Percentiles rank a stretch among this genome's conserved stretches.
phyloP scores from a whole-genome alignment of 2,888 invertebrate genomes.

The Tineola bisselliella region DNA sequence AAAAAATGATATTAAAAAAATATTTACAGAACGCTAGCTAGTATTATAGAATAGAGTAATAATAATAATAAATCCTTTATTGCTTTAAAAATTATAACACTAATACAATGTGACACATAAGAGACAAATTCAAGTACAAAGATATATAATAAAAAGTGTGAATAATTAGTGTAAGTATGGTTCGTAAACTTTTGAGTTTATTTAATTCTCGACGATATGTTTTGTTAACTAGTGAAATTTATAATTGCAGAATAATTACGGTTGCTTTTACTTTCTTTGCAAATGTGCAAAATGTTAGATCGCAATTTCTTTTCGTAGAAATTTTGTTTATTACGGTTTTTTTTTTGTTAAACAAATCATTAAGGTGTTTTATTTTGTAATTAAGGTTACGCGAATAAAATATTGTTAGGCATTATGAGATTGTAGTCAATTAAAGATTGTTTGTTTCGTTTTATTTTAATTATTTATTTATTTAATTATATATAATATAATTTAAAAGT shows the following conservation, averaged over 20 bases:
- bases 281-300: neutral
- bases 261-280: neutral
- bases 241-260: neutral
- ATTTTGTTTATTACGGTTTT: neutral
- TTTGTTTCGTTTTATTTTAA: too few species aligned
- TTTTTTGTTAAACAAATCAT: neutral
- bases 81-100: too few species aligned
- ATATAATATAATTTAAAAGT: too few species aligned
- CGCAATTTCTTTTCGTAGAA: neutral
- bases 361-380: neutral
- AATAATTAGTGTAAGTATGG: neutral
- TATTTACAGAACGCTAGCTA: too few species aligned
- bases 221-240: neutral
- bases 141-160: neutral
- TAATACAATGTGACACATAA: too few species aligned
- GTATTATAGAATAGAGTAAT: too few species aligned
- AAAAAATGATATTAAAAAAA: too few species aligned
- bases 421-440: too few species aligned
- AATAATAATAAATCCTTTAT: too few species aligned
- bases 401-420: too few species aligned
- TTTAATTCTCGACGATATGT: neutral
- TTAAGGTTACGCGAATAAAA: neutral
- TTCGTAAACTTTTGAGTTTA: neutral
- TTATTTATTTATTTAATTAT: too few species aligned
- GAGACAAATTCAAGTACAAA: too few species aligned